These are phyloP conservation scores for Falco rusticolus DNA, from an alignment of 2,797 vertebrate genomes.

Conservation along the genomic window DNA sequence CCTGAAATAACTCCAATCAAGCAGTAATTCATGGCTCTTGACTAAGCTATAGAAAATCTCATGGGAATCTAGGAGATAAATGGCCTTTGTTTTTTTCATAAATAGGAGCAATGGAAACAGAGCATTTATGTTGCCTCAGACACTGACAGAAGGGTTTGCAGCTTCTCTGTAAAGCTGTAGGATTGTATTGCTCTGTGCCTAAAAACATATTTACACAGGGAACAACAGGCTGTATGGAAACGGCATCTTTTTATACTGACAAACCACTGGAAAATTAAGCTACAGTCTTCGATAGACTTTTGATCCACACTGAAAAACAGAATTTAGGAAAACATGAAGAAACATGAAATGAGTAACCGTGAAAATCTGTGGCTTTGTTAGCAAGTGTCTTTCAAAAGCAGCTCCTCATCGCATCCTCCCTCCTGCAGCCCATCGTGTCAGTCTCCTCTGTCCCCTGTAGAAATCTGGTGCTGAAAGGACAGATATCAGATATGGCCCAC, in stretches of 20 bases:
- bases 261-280: conserved; percentile 46
- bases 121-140: not conserved
- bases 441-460: not conserved
- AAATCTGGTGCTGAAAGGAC: not conserved
- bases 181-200: conserved; percentile 14
- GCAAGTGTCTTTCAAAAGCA: not conserved
- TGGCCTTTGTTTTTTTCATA: conserved; percentile 42
- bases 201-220: conserved; percentile 56
- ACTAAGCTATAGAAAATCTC: conserved; percentile 44
- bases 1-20: conserved; percentile 21
- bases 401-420: not conserved
- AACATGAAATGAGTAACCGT: not conserved
- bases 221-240: conserved; percentile 29
- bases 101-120: conserved; percentile 29
- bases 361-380: not conserved
- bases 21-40: conserved; percentile 39
- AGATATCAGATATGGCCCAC: not conserved
- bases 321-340: not conserved
- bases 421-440: not conserved
- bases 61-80: conserved; percentile 17
- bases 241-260: not conserved
- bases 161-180: conserved; percentile 24
- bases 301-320: not conserved
- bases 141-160: conserved; percentile 34
- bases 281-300: not conserved